These are phyloP conservation scores for Salticus scenicus DNA, from an alignment of 2,888 invertebrate species.

Conservation along the genomic window DNA sequence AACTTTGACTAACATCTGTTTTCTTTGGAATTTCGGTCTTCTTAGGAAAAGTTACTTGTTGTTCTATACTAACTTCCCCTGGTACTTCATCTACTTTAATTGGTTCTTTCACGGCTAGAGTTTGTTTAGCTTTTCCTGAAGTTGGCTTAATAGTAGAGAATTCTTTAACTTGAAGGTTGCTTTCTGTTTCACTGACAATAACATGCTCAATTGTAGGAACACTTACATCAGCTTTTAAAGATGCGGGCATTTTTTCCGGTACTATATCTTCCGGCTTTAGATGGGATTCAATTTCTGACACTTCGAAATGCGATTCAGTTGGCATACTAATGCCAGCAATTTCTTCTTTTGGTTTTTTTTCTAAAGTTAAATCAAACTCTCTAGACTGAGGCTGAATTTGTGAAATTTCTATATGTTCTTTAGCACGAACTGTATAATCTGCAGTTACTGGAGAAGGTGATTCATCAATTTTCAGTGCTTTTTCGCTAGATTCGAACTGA, in stretches of 20 bases:
- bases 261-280: slow-evolving; percentile 44
- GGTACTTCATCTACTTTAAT: slow-evolving; percentile 58
- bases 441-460: slow-evolving; percentile 44
- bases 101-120: slow-evolving; percentile 58
- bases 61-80: slow-evolving; percentile 61
- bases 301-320: slow-evolving; percentile 75
- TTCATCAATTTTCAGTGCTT: slow-evolving; percentile 35
- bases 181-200: slow-evolving; percentile 62
- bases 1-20: slow-evolving; percentile 48
- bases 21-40: slow-evolving; percentile 72
- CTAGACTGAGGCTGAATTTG: slow-evolving; percentile 32
- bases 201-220: slow-evolving; percentile 60
- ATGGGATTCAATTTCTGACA: slow-evolving; percentile 81
- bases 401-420: slow-evolving; percentile 63
- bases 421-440: slow-evolving; percentile 58
- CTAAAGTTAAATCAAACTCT: slow-evolving; percentile 33
- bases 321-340: slow-evolving; percentile 58
- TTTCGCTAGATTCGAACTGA: slow-evolving; percentile 83
- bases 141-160: slow-evolving; percentile 54
- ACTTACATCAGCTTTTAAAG: slow-evolving; percentile 48
- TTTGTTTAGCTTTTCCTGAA: slow-evolving; percentile 71
- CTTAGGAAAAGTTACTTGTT: slow-evolving; percentile 54
- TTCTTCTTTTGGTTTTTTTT: slow-evolving; percentile 36
- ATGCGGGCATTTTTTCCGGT: slow-evolving; percentile 34
- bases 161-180: slow-evolving; percentile 61